These are phyloP conservation scores for Anolis apletophallus DNA, from an alignment of 2,797 vertebrate genomes.

Conservation along the genomic window DNA sequence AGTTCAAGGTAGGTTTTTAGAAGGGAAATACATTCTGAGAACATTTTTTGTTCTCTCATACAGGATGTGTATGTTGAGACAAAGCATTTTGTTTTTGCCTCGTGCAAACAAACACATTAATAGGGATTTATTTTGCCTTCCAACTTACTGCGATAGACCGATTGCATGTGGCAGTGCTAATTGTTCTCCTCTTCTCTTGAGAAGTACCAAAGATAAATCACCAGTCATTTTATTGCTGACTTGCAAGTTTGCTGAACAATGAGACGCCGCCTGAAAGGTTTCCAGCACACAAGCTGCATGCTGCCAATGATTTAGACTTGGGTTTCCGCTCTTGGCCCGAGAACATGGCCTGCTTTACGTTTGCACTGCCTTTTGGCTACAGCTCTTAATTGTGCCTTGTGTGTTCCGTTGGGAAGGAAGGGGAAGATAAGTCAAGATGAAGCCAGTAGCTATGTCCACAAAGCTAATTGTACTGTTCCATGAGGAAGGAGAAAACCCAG, in stretches of 20 bases:
- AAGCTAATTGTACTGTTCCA: background rate
- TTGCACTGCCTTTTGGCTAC: background rate
- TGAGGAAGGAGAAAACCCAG: background rate
- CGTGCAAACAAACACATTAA: conserved; percentile 43
- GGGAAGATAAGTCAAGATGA: background rate
- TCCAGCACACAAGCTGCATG: background rate
- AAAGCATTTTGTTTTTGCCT: conserved; percentile 23
- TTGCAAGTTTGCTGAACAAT: conserved; percentile 41
- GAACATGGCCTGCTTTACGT: background rate
- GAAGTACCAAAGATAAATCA: conserved; percentile 54
- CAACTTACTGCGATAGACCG: conserved; percentile 32
- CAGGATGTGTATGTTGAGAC: background rate
- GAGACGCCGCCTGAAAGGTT: conserved; percentile 1
- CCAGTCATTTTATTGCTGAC: conserved; percentile 44
- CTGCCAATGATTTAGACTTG: conserved; percentile 29
- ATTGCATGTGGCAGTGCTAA: conserved; percentile 41
- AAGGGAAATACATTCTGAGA: background rate
- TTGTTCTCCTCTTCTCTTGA: conserved; percentile 25
- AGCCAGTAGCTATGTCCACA: no score
- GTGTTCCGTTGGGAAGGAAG: background rate
- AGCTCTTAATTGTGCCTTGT: background rate
- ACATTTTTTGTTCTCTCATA: background rate
- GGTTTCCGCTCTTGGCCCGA: conserved; percentile 35
- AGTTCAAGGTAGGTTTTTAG: background rate
- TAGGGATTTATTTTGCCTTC: conserved; percentile 44